Evolutionary conservation across 2,797 vertebrate species (phyloP).

Genomic region (Spondyliosoma cantharus): DNA sequence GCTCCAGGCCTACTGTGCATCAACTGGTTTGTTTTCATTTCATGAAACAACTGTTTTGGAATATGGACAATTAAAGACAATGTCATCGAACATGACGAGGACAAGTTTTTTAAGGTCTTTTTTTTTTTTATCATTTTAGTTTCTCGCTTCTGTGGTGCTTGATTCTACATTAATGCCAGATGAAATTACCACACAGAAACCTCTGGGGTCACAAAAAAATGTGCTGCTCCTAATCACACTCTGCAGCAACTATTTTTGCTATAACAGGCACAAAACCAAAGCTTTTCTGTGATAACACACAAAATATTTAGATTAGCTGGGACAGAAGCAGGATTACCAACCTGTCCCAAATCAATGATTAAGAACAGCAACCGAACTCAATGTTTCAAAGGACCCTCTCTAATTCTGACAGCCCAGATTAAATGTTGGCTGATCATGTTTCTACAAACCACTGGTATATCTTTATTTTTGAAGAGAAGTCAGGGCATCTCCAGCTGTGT

Average conservation of each 20-base stretch:
- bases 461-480: too few relatives aligned
- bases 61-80: neutral
- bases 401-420: too few relatives aligned
- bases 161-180: neutral
- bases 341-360: neutral
- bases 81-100: neutral
- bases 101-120: neutral
- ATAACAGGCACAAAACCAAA: neutral
- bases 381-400: neutral
- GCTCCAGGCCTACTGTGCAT: neutral
- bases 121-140: neutral
- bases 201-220: neutral
- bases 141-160: neutral
- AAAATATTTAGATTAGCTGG: neutral
- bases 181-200: neutral
- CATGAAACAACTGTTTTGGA: neutral
- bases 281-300: neutral
- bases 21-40: neutral
- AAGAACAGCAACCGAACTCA: neutral
- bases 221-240: neutral
- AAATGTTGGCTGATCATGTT: too few relatives aligned
- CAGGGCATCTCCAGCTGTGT: too few relatives aligned
- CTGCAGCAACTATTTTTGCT: neutral
- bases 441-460: too few relatives aligned
- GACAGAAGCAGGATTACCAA: neutral